Evolutionary conservation across 2,888 invertebrate species (phyloP).

Genomic region (Pristionchus exspectatus): DNA sequence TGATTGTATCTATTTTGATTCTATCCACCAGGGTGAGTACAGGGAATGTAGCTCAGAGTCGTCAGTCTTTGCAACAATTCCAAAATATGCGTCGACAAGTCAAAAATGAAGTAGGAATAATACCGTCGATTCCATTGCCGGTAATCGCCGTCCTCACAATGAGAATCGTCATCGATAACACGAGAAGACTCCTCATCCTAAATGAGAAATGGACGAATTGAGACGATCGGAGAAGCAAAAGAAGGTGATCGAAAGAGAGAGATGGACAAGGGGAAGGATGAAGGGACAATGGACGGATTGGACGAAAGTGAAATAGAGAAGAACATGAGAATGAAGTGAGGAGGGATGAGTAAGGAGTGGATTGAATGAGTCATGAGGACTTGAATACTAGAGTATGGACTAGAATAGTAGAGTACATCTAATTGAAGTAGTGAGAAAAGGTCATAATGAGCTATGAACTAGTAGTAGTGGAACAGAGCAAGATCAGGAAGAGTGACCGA

Average conservation of each 20-base stretch:
- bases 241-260: neutral
- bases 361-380: neutral
- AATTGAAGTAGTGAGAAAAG: neutral
- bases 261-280: neutral
- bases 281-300: slow-evolving; percentile 33
- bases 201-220: neutral
- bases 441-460: slow-evolving; percentile 23
- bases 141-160: neutral
- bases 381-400: neutral
- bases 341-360: neutral
- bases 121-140: slow-evolving; percentile 45
- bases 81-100: too few species aligned
- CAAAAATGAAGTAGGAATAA: neutral
- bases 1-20: too few species aligned
- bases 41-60: too few species aligned
- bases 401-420: neutral
- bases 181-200: slow-evolving; percentile 40
- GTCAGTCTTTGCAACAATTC: too few species aligned
- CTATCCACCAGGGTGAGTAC: too few species aligned
- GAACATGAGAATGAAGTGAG: slow-evolving; percentile 8
- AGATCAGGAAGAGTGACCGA: neutral
- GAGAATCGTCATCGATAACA: neutral
- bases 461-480: neutral
- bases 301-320: slow-evolving; percentile 40
- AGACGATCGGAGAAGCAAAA: neutral